These are phyloP conservation scores for Nannobrachium achirus DNA, from an alignment of 2,113 vertebrate genomes.

Conservation along the genomic window DNA sequence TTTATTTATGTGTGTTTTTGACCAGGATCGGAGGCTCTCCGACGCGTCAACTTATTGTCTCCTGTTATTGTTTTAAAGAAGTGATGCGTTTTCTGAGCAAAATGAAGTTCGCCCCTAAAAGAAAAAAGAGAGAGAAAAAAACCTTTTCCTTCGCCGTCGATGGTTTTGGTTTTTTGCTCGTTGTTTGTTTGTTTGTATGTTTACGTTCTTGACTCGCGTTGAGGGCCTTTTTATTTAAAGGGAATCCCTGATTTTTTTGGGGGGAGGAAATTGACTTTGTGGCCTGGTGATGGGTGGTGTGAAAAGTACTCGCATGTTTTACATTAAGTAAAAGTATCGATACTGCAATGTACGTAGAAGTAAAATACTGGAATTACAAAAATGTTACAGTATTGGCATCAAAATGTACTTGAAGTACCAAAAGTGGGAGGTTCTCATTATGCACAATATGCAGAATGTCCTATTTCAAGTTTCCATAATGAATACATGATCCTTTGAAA, in stretches of 20 bases:
- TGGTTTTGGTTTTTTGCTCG: neutral
- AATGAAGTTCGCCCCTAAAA: conserved; percentile 17
- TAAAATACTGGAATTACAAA: no score
- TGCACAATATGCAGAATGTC: neutral
- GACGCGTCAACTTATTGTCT: neutral
- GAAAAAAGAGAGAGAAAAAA: no score
- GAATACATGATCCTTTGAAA: no score
- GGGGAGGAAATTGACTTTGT: conserved; percentile 44
- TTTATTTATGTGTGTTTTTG: no score
- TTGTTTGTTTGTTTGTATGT: neutral
- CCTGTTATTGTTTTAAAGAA: conserved; percentile 18
- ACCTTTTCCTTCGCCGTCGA: neutral
- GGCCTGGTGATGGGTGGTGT: conserved; percentile 57
- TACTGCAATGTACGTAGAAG: no score
- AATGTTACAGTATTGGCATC: no score
- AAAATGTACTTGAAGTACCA: no score
- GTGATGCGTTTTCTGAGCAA: conserved; percentile 33
- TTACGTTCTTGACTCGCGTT: no score
- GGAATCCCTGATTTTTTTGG: conserved; percentile 30
- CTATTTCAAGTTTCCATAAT: neutral
- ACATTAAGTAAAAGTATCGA: no score
- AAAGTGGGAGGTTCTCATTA: neutral
- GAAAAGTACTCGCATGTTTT: conserved; percentile 42
- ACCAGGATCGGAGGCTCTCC: no score
- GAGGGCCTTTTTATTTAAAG: neutral